Evolutionary conservation across 2,113 vertebrate genomes (phyloP).

Genomic region (Pterocles burchelli): DNA sequence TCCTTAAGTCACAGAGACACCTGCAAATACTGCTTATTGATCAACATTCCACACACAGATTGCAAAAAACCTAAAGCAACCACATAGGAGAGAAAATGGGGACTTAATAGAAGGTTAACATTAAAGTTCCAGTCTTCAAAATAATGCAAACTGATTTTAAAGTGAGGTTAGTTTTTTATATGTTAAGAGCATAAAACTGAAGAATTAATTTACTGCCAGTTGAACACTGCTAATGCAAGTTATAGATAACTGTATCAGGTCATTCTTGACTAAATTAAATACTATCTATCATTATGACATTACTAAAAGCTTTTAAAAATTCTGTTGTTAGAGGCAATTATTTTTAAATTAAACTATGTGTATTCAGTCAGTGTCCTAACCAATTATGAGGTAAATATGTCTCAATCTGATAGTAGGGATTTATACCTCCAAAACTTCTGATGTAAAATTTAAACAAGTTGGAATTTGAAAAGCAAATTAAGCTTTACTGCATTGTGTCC

Average conservation of each 20-base stretch:
- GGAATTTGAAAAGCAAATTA: not conserved
- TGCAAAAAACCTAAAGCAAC: not conserved
- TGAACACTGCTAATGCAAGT: conserved; percentile 33
- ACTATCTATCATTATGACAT: conserved; percentile 54
- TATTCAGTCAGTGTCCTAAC: not conserved
- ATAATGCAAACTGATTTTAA: conserved; percentile 46
- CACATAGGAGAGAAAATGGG: not conserved
- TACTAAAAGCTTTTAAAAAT: conserved; percentile 32
- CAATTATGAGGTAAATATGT: not conserved
- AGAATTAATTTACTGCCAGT: conserved; percentile 53
- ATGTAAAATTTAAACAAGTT: not conserved
- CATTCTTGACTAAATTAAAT: conserved; percentile 48
- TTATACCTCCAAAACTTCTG: not conserved
- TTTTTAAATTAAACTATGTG: conserved; percentile 39
- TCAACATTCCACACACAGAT: not conserved
- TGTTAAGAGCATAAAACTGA: conserved; percentile 47
- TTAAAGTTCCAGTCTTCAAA: not conserved
- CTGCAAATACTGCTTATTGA: not conserved
- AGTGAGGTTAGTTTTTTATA: conserved; percentile 31
- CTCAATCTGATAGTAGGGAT: not conserved
- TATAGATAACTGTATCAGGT: conserved; percentile 11
- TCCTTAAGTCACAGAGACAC: not conserved
- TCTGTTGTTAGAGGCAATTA: conserved; percentile 33
- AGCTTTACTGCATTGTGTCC: not conserved
- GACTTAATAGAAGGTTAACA: conserved; percentile 15